A percentile compares a stretch with the other conserved stretches of the same genome.
Evolutionary conservation across 2,113 vertebrate species (phyloP).

Genomic region (Grantiella picta): DNA sequence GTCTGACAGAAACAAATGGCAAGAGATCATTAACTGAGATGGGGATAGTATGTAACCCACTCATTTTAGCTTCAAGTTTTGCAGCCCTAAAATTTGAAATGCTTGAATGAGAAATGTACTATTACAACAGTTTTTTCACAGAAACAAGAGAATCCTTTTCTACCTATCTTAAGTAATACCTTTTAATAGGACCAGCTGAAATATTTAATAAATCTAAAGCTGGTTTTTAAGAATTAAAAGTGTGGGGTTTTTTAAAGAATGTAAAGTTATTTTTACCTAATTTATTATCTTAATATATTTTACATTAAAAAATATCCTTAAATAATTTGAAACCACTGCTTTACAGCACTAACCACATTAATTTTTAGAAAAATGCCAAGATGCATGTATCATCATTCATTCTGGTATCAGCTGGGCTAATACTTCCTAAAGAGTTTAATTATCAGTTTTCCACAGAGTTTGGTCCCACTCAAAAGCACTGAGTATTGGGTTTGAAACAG

Average conservation of each 20-base stretch:
- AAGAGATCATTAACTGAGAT: neutral
- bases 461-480: neutral
- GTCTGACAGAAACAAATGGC: neutral
- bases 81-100: neutral
- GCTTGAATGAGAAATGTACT: neutral
- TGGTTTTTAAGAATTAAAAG: neutral
- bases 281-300: neutral
- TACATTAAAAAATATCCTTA: neutral
- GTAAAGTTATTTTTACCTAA: neutral
- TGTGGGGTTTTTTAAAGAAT: accelerated
- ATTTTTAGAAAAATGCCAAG: neutral
- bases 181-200: neutral
- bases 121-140: neutral
- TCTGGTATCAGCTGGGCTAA: neutral
- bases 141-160: neutral
- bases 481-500: neutral
- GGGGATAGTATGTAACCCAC: neutral
- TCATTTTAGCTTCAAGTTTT: neutral
- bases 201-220: neutral
- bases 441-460: neutral
- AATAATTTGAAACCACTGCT: neutral
- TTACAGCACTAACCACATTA: neutral
- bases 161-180: neutral
- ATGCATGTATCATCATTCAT: neutral
- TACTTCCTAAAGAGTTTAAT: neutral